phyloP scores from a whole-genome alignment of 1,140 invertebrate genomes.

The Lineus longissimus region DNA sequence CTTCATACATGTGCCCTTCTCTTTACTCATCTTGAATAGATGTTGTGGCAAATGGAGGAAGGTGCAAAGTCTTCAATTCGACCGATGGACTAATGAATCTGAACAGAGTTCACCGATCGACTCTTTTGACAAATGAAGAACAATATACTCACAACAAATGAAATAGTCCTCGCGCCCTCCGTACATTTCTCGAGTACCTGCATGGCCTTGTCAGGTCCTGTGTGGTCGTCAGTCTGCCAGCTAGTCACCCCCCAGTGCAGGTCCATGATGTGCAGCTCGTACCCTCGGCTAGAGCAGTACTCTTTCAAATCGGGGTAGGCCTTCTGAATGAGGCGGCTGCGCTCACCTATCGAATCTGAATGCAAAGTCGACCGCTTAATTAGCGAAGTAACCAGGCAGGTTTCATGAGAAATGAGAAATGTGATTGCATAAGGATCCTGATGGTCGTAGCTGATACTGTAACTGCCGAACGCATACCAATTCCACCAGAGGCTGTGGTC shows the following conservation, averaged over 20 bases:
- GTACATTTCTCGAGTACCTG: slow-evolving; percentile 92
- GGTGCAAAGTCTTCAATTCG: too few species aligned
- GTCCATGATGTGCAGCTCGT: slow-evolving; percentile 64
- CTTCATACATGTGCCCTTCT: too few species aligned
- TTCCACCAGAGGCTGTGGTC: too few species aligned
- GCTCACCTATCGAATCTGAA: slow-evolving; percentile 39
- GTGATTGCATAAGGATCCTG: too few species aligned
- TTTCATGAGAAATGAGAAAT: too few species aligned
- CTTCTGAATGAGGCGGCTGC: slow-evolving; percentile 30
- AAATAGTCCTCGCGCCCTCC: slow-evolving; percentile 60
- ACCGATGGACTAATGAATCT: too few species aligned
- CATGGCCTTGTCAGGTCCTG: slow-evolving; percentile 94
- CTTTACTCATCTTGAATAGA: too few species aligned
- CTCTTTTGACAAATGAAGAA: too few species aligned
- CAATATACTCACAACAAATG: slow-evolving; percentile 87
- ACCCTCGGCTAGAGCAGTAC: slow-evolving; percentile 68
- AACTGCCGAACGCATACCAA: too few species aligned
- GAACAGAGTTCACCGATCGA: too few species aligned
- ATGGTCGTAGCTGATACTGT: too few species aligned
- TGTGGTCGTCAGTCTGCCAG: slow-evolving; percentile 94
- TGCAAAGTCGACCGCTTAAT: background rate
- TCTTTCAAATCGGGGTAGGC: slow-evolving; percentile 93
- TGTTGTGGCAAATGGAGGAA: too few species aligned
- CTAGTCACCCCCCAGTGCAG: slow-evolving; percentile 90
- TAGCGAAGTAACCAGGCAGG: background rate